A percentile compares a stretch with the other conserved stretches of the same genome.
These are phyloP conservation scores for Pelagia noctiluca DNA, from an alignment of 30 jellyfish, hydroid and myxozoan species.

Conservation along the genomic window DNA sequence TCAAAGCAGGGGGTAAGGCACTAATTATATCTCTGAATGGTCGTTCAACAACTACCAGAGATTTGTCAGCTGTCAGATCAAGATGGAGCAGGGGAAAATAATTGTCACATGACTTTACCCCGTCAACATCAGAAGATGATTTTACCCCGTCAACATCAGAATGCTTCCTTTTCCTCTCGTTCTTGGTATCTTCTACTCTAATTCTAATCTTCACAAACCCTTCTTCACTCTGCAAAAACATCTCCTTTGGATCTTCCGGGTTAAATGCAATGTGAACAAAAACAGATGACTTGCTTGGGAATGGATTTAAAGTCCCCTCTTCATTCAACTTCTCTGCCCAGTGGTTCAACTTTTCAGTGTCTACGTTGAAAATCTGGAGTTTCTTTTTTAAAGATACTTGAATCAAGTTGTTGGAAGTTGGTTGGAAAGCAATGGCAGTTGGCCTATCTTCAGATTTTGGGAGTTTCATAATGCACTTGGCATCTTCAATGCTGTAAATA, in stretches of 20 bases:
- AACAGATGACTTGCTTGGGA: slow-evolving; percentile 20
- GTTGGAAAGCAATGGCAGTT: slow-evolving; percentile 69
- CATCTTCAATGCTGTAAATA: slow-evolving; percentile 31
- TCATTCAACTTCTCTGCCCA: slow-evolving; percentile 51
- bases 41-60: slow-evolving; percentile 72
- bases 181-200: not conserved
- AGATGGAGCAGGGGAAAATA: slow-evolving; percentile 43
- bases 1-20: slow-evolving; percentile 76
- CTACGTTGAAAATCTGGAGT: slow-evolving; percentile 45
- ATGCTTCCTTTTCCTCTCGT: not conserved
- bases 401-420: slow-evolving; percentile 40
- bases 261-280: slow-evolving; percentile 44
- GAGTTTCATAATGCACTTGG: slow-evolving; percentile 13
- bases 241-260: slow-evolving; percentile 37
- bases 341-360: slow-evolving; percentile 43
- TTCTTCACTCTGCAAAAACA: slow-evolving; percentile 57
- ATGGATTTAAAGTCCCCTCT: not conserved
- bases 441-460: slow-evolving; percentile 50
- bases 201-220: slow-evolving; percentile 67
- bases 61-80: slow-evolving; percentile 46
- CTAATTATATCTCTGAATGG: slow-evolving; percentile 59
- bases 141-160: slow-evolving; percentile 16
- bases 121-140: not conserved
- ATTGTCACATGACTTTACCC: not conserved
- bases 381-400: slow-evolving; percentile 48